Conservation (phyloP, 2,888 invertebrate species). For the Hypsopygia costalis region DNA sequence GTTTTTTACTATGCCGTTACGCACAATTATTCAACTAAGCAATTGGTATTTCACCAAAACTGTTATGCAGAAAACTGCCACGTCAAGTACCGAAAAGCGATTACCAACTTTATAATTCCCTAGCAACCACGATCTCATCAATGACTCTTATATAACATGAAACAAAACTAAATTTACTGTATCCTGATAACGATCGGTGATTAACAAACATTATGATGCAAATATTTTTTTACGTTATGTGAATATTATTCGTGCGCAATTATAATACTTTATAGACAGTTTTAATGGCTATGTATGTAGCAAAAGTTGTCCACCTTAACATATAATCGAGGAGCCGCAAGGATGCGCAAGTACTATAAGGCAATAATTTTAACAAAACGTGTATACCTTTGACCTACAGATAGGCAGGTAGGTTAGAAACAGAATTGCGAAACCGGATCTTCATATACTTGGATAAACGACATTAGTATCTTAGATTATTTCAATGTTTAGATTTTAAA, state of each 20-base stretch:
- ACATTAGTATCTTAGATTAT: constrained; percentile 6
- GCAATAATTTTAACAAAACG: constrained; percentile 57
- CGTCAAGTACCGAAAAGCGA: neutral
- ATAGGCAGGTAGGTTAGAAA: constrained; percentile 22
- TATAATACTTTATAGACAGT: constrained; percentile 8
- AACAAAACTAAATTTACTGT: neutral
- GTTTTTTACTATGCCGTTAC: too few species aligned
- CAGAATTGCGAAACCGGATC: constrained; percentile 25
- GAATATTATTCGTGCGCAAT: constrained; percentile 7
- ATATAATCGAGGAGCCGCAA: constrained; percentile 39
- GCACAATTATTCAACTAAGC: too few species aligned
- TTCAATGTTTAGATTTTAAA: neutral
- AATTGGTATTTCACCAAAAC: too few species aligned
- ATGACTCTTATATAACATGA: neutral
- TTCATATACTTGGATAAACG: constrained; percentile 13
- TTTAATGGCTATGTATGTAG: constrained; percentile 13
- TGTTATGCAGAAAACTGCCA: neutral
- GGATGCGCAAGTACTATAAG: constrained; percentile 39
- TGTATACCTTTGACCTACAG: constrained; percentile 62
- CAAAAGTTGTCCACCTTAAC: constrained; percentile 63
- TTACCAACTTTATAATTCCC: neutral
- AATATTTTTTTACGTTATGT: neutral
- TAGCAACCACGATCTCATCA: neutral
- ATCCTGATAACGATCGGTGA: neutral
- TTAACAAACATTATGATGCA: neutral